These are phyloP conservation scores for Excalfactoria chinensis DNA, from an alignment of 2,113 vertebrate genomes.

Conservation along the genomic window DNA sequence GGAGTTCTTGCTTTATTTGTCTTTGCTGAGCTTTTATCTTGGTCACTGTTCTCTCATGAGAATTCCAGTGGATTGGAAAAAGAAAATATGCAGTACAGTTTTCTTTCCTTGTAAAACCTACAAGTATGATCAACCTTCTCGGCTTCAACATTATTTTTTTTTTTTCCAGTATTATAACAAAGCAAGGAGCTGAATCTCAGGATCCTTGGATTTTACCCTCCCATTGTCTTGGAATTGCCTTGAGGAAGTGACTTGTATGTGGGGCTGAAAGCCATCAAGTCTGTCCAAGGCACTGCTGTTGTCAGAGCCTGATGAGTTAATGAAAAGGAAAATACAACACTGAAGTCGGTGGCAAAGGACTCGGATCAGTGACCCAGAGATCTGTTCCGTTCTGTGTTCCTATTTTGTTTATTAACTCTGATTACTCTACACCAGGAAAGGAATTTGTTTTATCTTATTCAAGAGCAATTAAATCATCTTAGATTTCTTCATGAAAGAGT, in stretches of 20 bases:
- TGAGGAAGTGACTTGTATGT: constrained; percentile 23
- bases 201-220: neutral
- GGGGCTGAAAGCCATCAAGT: neutral
- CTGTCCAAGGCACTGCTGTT: neutral
- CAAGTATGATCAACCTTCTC: neutral
- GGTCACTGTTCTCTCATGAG: constrained; percentile 16
- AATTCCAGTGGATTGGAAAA: constrained; percentile 1
- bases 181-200: neutral
- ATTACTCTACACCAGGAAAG: neutral
- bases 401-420: constrained; percentile 25
- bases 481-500: neutral
- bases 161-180: neutral
- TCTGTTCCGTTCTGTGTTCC: neutral
- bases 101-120: neutral
- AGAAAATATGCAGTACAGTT: neutral
- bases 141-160: neutral
- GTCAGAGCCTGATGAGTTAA: constrained; percentile 36
- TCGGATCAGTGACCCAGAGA: neutral
- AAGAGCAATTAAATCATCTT: neutral
- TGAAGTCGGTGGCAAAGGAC: neutral
- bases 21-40: constrained; percentile 49
- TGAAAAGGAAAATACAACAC: constrained; percentile 21
- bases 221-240: neutral
- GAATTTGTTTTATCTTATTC: neutral
- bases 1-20: constrained; percentile 49